Evolutionary conservation across 2,113 vertebrate genomes (phyloP).

Genomic region (Edolisoma coerulescens): DNA sequence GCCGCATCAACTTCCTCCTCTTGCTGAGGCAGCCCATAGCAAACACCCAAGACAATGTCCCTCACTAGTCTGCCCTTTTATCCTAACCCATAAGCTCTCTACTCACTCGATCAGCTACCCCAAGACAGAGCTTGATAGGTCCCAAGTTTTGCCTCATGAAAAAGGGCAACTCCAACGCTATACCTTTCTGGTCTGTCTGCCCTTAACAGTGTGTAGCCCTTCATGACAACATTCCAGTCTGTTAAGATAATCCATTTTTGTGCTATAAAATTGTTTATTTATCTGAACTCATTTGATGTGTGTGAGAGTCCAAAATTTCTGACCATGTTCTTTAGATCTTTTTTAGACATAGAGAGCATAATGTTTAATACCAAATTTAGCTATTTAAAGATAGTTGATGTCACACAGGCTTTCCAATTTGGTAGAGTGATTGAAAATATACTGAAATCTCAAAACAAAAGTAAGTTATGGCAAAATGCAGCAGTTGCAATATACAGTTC

Average conservation of each 20-base stretch:
- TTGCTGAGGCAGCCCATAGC: neutral
- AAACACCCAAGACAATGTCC: neutral
- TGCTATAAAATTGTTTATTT: neutral
- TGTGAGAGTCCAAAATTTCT: too few species aligned
- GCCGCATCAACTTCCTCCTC: neutral
- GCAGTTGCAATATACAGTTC: neutral
- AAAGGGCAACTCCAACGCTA: neutral
- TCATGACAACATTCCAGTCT: neutral
- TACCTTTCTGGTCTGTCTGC: neutral
- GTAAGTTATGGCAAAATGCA: neutral
- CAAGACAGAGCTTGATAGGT: neutral
- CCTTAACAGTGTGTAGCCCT: too few species aligned
- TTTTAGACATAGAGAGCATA: rapidly evolving
- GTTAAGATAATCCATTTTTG: neutral
- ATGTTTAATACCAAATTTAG: neutral
- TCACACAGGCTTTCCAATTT: neutral
- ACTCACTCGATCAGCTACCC: too few species aligned
- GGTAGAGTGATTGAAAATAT: neutral
- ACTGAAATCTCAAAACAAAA: neutral
- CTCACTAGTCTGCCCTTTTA: neutral
- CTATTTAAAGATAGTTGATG: neutral
- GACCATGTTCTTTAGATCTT: neutral
- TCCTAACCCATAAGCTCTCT: neutral
- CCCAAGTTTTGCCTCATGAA: too few species aligned
- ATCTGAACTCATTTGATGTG: neutral